Evolutionary conservation across 2,888 invertebrate species (phyloP).

Genomic region (Daptonema setosum): DNA sequence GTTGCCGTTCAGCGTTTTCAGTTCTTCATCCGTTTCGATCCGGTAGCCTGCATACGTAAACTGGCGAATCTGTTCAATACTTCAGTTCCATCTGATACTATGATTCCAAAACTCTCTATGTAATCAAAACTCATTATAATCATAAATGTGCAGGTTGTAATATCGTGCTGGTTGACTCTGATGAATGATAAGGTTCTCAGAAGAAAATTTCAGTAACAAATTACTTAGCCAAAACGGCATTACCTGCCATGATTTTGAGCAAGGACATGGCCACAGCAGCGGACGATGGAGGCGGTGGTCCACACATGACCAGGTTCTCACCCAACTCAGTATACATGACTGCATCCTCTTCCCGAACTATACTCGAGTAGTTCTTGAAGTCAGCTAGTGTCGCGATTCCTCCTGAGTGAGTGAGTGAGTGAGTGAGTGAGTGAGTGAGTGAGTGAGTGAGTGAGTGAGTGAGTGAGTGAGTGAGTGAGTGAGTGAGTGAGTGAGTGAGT

Average conservation of each 20-base stretch:
- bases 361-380: constrained; percentile 16
- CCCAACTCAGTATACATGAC: neutral
- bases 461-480: no score
- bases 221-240: constrained; percentile 7
- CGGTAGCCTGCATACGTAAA: neutral
- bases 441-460: no score
- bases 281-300: constrained; percentile 63
- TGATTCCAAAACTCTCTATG: no score
- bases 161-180: no score
- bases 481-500: no score
- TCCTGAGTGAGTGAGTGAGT: constrained; percentile 10
- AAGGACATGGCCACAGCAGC: constrained; percentile 59
- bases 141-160: no score
- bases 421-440: no score
- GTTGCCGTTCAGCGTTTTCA: constrained; percentile 8
- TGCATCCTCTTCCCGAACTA: constrained; percentile 11
- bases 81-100: no score
- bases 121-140: no score
- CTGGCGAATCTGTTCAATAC: constrained; percentile 6
- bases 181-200: no score
- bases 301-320: constrained; percentile 32
- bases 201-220: constrained; percentile 5
- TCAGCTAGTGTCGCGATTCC: constrained; percentile 20
- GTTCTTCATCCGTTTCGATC: neutral
- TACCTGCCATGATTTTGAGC: constrained; percentile 48